Evolutionary conservation across 2,888 invertebrate genomes (phyloP).

Genomic region (Alcis repandata): DNA sequence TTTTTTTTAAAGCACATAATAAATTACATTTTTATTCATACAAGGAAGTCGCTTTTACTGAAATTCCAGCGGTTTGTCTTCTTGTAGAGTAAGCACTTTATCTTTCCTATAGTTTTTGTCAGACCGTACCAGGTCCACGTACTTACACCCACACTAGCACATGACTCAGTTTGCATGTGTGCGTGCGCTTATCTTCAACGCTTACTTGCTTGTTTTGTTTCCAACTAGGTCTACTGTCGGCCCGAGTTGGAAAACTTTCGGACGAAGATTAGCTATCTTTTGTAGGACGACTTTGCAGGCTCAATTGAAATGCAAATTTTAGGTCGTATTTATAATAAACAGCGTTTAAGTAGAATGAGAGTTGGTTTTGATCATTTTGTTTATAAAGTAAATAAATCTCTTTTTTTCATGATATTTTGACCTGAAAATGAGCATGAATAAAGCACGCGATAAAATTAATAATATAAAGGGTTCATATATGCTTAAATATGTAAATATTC

Average conservation of each 20-base stretch:
- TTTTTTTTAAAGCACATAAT: no score
- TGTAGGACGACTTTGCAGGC: constrained; percentile 1
- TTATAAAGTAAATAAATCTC: not conserved
- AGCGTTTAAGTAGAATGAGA: not conserved
- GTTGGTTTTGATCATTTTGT: not conserved
- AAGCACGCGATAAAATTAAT: no score
- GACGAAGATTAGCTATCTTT: constrained; percentile 15
- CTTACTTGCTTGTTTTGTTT: constrained; percentile 28
- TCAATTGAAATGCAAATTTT: constrained; percentile 12
- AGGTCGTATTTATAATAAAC: constrained; percentile 1
- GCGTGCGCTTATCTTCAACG: constrained; percentile 24
- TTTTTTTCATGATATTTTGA: not conserved
- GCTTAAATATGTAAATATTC: no score
- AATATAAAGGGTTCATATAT: no score
- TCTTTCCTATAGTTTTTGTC: not conserved
- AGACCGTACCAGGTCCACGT: constrained; percentile 2
- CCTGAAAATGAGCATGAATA: no score
- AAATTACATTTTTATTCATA: no score
- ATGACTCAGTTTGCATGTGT: constrained; percentile 26
- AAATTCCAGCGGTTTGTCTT: not conserved
- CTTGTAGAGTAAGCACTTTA: not conserved
- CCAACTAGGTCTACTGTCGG: constrained; percentile 15
- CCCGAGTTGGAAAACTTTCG: constrained; percentile 4
- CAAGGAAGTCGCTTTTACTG: no score
- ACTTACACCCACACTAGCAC: constrained; percentile 14